phyloP scores from a whole-genome alignment of 2,888 invertebrate genomes.

The Cotesia congregata region DNA sequence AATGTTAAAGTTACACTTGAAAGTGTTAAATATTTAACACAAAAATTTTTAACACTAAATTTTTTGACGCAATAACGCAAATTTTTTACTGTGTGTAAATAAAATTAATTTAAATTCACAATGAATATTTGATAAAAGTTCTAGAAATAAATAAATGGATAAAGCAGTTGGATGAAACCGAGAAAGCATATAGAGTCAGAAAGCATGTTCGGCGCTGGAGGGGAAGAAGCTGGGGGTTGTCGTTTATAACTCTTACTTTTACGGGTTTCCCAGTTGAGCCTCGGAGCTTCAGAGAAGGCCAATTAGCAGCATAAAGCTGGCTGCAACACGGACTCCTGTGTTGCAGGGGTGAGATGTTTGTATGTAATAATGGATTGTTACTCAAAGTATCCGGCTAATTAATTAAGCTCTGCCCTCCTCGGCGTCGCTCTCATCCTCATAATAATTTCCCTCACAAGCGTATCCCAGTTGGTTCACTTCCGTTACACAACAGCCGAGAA shows the following conservation, averaged over 20 bases:
- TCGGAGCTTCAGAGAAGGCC: slow-evolving; percentile 63
- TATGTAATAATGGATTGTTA: slow-evolving; percentile 71
- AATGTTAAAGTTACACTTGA: too few relatives aligned
- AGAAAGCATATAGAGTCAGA: slow-evolving; percentile 32
- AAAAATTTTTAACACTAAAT: too few relatives aligned
- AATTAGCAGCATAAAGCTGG: slow-evolving; percentile 70
- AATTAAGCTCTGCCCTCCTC: slow-evolving; percentile 66
- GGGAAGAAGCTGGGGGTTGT: slow-evolving; percentile 49
- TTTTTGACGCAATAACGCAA: too few relatives aligned
- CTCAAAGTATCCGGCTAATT: slow-evolving; percentile 71
- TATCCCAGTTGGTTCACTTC: slow-evolving; percentile 25
- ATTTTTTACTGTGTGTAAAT: too few relatives aligned
- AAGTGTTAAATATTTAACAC: too few relatives aligned
- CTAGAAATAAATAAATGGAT: too few relatives aligned
- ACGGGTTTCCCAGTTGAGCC: slow-evolving; percentile 49
- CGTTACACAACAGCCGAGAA: slow-evolving; percentile 23
- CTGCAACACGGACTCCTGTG: slow-evolving; percentile 56
- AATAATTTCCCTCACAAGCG: slow-evolving; percentile 36
- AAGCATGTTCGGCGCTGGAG: slow-evolving; percentile 9
- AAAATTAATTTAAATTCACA: too few relatives aligned
- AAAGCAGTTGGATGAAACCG: too few relatives aligned
- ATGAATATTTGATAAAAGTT: too few relatives aligned
- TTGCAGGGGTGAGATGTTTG: slow-evolving; percentile 61
- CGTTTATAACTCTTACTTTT: slow-evolving; percentile 70
- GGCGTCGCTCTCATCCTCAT: slow-evolving; percentile 47